Evolutionary conservation across 2,113 vertebrate species (phyloP).

Genomic region (Ahaetulla prasina): DNA sequence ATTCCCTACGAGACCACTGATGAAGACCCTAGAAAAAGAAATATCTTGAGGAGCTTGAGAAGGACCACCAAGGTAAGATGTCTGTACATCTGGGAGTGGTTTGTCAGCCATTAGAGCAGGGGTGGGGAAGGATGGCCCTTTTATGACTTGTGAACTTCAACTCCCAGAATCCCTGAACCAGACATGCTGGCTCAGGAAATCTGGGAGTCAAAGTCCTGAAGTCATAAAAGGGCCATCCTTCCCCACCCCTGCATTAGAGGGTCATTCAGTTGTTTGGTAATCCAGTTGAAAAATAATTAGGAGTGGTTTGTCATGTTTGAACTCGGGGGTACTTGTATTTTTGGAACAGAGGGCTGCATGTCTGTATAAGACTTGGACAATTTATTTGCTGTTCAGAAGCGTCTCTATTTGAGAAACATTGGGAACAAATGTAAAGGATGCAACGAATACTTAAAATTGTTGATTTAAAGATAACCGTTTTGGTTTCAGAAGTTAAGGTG

Average conservation of each 20-base stretch:
- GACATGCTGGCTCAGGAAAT: too few relatives aligned
- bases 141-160: not conserved
- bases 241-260: not conserved
- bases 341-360: not conserved
- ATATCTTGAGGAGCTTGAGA: constrained; percentile 86
- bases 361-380: not conserved
- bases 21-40: constrained; percentile 87
- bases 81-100: not conserved
- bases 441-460: not conserved
- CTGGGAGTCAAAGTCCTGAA: not conserved
- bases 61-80: constrained; percentile 82
- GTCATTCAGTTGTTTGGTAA: not conserved
- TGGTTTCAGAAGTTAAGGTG: not conserved
- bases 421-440: not conserved
- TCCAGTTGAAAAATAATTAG: not conserved
- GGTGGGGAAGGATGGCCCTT: not conserved
- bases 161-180: not conserved
- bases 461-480: not conserved
- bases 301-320: too few relatives aligned
- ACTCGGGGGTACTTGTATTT: not conserved
- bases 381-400: not conserved
- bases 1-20: constrained; percentile 77
- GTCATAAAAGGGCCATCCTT: not conserved
- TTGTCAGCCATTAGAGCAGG: not conserved
- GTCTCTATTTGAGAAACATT: not conserved